These are phyloP conservation scores for Felis catus DNA, from an alignment of 2,113 vertebrate species.

Conservation along the genomic window DNA sequence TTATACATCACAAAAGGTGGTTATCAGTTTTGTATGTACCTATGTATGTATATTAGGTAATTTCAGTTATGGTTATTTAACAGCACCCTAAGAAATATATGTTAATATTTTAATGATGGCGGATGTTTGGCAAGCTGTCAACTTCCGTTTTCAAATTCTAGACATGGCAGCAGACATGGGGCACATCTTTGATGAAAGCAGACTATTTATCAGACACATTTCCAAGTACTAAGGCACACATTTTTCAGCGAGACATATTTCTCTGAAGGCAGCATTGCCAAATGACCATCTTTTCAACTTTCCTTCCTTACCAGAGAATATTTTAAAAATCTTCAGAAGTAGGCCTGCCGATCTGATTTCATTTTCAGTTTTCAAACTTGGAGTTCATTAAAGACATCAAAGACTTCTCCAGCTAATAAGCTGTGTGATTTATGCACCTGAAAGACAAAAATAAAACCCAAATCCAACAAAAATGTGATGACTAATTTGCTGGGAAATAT, in stretches of 20 bases:
- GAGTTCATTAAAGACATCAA: constrained; percentile 49
- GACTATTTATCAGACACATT: background rate
- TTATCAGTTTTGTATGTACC: background rate
- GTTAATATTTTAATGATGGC: background rate
- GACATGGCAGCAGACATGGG: background rate
- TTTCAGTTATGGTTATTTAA: background rate
- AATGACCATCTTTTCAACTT: constrained; percentile 44
- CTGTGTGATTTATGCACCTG: background rate
- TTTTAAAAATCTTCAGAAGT: constrained; percentile 8
- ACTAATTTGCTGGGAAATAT: constrained; percentile 32
- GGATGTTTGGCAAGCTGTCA: background rate
- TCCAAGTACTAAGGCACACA: background rate
- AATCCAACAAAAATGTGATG: constrained; percentile 3
- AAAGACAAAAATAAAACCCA: constrained; percentile 49
- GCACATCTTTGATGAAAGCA: background rate
- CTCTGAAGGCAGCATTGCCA: constrained; percentile 11
- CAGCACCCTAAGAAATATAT: background rate
- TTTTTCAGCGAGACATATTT: background rate
- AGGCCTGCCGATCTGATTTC: background rate
- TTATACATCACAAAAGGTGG: background rate
- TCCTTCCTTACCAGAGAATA: background rate
- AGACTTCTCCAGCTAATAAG: constrained; percentile 44
- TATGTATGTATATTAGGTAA: background rate
- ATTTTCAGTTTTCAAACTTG: constrained; percentile 42
- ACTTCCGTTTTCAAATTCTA: background rate